These are phyloP conservation scores for Dynastes grantii DNA, from an alignment of 2,888 invertebrate species.

Conservation along the genomic window DNA sequence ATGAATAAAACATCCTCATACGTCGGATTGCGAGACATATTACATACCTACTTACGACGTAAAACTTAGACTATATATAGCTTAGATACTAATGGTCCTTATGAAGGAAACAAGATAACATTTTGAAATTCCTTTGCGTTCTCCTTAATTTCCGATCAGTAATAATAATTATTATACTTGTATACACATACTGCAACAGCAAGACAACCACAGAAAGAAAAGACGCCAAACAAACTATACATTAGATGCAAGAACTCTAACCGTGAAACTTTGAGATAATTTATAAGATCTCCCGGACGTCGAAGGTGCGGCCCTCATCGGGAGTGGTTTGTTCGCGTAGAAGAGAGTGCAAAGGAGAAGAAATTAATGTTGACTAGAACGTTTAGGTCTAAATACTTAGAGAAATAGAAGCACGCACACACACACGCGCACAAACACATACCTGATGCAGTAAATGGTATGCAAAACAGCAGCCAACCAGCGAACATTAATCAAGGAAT, in stretches of 20 bases:
- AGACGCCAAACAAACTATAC: neutral
- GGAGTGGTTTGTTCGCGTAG: neutral
- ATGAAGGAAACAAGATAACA: no score
- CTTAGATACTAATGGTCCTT: no score
- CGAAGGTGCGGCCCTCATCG: constrained; percentile 14
- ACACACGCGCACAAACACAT: no score
- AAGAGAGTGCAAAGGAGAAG: neutral
- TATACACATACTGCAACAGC: neutral
- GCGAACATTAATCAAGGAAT: no score
- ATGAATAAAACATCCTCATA: constrained; percentile 25
- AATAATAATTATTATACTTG: no score
- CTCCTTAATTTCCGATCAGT: no score
- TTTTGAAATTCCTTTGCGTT: neutral
- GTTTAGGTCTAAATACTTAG: constrained; percentile 19
- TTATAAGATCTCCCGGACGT: constrained; percentile 30
- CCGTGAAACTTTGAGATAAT: constrained; percentile 29
- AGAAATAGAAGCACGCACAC: no score
- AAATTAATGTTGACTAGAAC: constrained; percentile 30
- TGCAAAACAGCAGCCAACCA: no score
- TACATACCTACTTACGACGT: neutral
- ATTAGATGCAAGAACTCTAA: constrained; percentile 1
- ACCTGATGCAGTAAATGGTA: no score
- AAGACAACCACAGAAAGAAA: neutral
- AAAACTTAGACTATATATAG: no score
- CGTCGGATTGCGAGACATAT: constrained; percentile 15